Evolutionary conservation across 2,797 vertebrate genomes (phyloP), one percentile per base, ranked within the genome.

Genomic region (Loris lydekkerianus): DNA sequence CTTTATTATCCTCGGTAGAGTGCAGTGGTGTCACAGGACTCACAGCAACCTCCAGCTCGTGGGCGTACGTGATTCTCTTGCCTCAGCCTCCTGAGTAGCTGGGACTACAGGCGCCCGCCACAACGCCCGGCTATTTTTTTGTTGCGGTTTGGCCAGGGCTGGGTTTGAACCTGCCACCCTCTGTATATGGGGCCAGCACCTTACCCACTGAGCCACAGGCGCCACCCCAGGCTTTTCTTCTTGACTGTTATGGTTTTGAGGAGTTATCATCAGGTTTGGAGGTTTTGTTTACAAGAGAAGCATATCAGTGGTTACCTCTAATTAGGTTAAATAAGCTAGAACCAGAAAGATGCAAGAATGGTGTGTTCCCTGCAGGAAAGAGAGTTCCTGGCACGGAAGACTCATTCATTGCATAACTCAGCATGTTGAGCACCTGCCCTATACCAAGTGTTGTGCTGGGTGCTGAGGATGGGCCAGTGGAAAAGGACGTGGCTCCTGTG

Each of bases 371-470:
- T 8, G n/a, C n/a, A 3, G 37, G 49, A 81, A 73, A 20, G 40
- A 56, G 72, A n/a, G 29, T 34, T 7, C 0, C 29, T 46, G 61
- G 31, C 37, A 13, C 17, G 53, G 56, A 76, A n/a, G 31, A n/a
- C 4, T 56, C 67, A 3, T 76, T 43, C 43, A 5, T 43, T 53
- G 37, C 37, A 0, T 20, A 10, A 1, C 10, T 5, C 17, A 20
- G 9, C 3, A 2, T n/a, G 10, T 15, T 10, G 46, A 53, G n/a
- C 89, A 11, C 31, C 27, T 29, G 2, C 40, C 25, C 2, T 2
- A 13, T 27, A 43, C 34, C 1, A 1, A 14, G 43, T 0, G 0
- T 56, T 25, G n/a, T 15, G 9, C 69, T 63, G 0, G 29, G 21
- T 40, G 11, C 20, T 0, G 7, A 27, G 43, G 72, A 69, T 14